These are phyloP conservation scores for Pholis gunnellus DNA, from an alignment of 2,113 vertebrate species.

Conservation along the genomic window DNA sequence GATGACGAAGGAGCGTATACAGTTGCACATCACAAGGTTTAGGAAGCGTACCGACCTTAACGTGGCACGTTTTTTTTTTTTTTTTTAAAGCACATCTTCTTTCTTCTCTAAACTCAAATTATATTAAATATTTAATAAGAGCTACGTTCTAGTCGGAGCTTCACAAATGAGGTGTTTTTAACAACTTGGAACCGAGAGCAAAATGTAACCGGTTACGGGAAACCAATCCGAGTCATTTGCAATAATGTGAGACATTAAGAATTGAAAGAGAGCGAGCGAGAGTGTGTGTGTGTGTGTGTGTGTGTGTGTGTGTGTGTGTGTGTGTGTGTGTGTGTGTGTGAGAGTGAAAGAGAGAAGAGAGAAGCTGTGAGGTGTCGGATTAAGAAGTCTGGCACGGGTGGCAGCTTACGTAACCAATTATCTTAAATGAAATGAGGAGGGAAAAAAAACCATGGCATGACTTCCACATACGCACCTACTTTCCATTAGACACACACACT, in stretches of 20 bases:
- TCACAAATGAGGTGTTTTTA: neutral
- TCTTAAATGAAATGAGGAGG: conserved; percentile 8
- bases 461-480: neutral
- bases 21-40: conserved; percentile 27
- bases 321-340: too few species aligned
- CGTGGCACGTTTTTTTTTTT: too few species aligned
- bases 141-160: neutral
- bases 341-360: neutral
- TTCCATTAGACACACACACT: neutral
- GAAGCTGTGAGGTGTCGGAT: conserved; percentile 4
- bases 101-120: too few species aligned
- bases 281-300: too few species aligned
- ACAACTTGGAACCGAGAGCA: neutral
- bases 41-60: conserved; percentile 14
- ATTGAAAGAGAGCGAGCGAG: neutral
- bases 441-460: neutral
- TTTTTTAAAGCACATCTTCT: too few species aligned
- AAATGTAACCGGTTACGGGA: neutral
- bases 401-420: conserved; percentile 21
- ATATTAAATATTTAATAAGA: neutral
- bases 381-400: conserved; percentile 5
- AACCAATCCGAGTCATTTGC: neutral
- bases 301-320: too few species aligned
- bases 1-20: neutral
- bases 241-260: conserved; percentile 8